Percentiles rank a stretch among this genome's conserved stretches.
phyloP scores from a whole-genome alignment of 2,797 vertebrate genomes.

The Chelon labrosus region DNA sequence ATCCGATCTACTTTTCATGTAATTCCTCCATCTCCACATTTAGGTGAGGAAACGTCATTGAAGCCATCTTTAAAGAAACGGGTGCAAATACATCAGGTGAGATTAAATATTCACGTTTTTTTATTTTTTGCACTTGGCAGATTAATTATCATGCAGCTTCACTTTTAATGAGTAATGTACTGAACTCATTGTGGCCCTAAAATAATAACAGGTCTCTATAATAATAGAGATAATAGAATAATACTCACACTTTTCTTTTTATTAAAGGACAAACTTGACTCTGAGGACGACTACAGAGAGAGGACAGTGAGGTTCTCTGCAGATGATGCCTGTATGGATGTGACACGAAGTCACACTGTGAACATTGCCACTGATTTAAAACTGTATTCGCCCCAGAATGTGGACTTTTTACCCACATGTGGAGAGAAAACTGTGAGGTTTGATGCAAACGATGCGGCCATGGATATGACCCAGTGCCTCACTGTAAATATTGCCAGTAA shows the following conservation, averaged over 20 bases:
- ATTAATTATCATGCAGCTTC: too few species aligned
- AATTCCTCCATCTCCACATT: slow-evolving; percentile 12
- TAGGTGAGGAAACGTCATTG: slow-evolving; percentile 72
- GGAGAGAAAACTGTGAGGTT: slow-evolving; percentile 46
- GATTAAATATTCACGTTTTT: neutral
- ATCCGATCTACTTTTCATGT: neutral
- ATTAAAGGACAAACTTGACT: slow-evolving; percentile 51
- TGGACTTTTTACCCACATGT: neutral
- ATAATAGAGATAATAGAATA: too few species aligned
- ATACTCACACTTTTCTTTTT: neutral
- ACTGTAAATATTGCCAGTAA: slow-evolving; percentile 33
- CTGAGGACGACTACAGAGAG: slow-evolving; percentile 67
- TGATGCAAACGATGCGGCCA: slow-evolving; percentile 6
- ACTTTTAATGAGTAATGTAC: too few species aligned
- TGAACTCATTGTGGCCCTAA: too few species aligned
- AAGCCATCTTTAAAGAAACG: slow-evolving; percentile 55
- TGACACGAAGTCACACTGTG: slow-evolving; percentile 88
- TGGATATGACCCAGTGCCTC: slow-evolving; percentile 47
- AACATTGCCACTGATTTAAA: slow-evolving; percentile 76
- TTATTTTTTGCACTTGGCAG: neutral
- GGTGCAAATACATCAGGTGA: slow-evolving; percentile 67
- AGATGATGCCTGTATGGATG: slow-evolving; percentile 88
- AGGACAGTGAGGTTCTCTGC: slow-evolving; percentile 80
- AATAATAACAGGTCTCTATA: too few species aligned
- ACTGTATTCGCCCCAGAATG: neutral